Conservation (phyloP, 2,113 vertebrate species). For the Microtus montanus region DNA sequence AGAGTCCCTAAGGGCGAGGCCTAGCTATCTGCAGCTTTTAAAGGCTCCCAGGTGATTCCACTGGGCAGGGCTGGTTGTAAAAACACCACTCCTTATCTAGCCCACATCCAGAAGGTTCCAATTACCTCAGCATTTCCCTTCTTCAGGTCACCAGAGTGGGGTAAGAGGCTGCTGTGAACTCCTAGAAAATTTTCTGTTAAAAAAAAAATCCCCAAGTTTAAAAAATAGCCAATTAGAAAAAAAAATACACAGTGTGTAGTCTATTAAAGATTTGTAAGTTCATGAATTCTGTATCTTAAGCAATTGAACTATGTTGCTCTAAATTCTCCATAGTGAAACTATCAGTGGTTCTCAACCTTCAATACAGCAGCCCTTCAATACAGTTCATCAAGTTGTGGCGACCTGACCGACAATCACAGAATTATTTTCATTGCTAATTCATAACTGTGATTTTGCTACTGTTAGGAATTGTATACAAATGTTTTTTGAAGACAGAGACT, state of each 20-base stretch:
- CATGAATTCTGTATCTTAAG: background rate
- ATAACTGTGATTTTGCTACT: background rate
- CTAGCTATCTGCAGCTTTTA: slow-evolving; percentile 33
- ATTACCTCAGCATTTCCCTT: background rate
- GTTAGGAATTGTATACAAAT: background rate
- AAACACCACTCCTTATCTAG: background rate
- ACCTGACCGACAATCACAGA: background rate
- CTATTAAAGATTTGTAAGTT: background rate
- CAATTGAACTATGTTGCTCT: background rate
- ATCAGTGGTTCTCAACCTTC: background rate
- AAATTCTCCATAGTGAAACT: slow-evolving; percentile 36
- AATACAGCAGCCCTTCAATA: background rate
- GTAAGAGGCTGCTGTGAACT: background rate
- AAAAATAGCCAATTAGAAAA: slow-evolving; percentile 10
- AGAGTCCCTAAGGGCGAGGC: slow-evolving; percentile 45
- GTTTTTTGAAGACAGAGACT: background rate
- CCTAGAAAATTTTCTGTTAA: background rate
- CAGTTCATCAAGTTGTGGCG: no score
- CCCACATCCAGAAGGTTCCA: background rate
- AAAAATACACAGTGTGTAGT: background rate
- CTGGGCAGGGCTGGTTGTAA: slow-evolving; percentile 26
- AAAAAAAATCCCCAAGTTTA: background rate
- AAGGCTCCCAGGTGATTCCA: slow-evolving; percentile 50
- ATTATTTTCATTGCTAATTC: background rate
- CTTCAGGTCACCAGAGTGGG: background rate